Evolutionary conservation across 1,140 invertebrate genomes (phyloP), one percentile per base, ranked within the genome.

Genomic region (Drosophila punjabiensis): DNA sequence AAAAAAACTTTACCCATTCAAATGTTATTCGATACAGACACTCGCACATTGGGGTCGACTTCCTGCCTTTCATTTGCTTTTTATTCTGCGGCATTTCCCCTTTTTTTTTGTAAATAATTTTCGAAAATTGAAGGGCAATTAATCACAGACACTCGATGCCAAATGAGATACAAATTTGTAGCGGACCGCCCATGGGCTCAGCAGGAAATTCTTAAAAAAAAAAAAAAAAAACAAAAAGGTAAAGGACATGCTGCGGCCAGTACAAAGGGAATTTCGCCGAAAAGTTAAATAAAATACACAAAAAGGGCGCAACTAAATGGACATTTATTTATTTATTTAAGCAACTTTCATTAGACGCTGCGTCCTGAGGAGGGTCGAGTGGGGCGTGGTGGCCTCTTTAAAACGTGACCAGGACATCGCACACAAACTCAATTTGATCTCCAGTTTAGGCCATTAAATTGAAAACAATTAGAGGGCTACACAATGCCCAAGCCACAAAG

Each of bases 101-200:
- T 4, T 47, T 74, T 50, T 71, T 45, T 37, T 52, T 82, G 50
- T 62, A 88, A 78, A 90, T 82, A 79, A 79, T 89, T 90, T 84
- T 73, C 55, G 63, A 43, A 67, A 86, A 86, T 89, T 89, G 86
- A 90, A 86, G 68, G 79, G 82, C 86, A 89, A 89, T 90, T 89
- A 89, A 89, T 89, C 86, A 89, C 86, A 86, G 82, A 66, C 74
- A 81, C 79, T 86, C 82, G 75, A 86, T 86, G 45, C 62, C 70
- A 86, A 89, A 90, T 87, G 76, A 90, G 87, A 90, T 89, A 90
- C 79, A 89, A 89, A 90, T 85, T 79, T 56, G 62, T 45, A 73
- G 64, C 53, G 58, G 53, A 48, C 78, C 81, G 86, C 86, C 86
- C 82, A 62, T 24, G 65, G 78, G 52, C 37, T 43, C 58, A 73